Evolutionary conservation across 1,140 invertebrate species (phyloP).

Genomic region (Drosophila trapezifrons): DNA sequence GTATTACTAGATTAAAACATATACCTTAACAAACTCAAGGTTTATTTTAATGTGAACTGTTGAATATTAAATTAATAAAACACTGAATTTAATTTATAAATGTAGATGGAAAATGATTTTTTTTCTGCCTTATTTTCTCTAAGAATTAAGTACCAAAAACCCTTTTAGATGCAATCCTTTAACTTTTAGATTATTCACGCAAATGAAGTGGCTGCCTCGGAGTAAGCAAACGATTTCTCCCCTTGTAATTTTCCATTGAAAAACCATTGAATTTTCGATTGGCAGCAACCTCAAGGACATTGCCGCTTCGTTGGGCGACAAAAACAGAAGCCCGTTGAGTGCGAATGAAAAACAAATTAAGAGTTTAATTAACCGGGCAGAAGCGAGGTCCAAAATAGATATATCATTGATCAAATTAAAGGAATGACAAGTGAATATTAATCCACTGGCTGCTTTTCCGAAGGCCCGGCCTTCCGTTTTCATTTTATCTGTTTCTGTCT

Average conservation of each 20-base stretch:
- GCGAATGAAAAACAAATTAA: constrained; percentile 36
- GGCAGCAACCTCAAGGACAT: constrained; percentile 6
- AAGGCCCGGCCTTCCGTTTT: neutral
- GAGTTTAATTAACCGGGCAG: constrained; percentile 22
- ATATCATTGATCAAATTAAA: constrained; percentile 13
- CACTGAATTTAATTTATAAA: no score
- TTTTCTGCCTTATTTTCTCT: neutral
- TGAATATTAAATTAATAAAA: no score
- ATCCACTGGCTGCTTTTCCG: neutral
- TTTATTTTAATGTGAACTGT: neutral
- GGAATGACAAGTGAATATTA: constrained; percentile 6
- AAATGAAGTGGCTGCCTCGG: neutral
- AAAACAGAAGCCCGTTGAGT: constrained; percentile 9
- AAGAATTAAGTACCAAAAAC: neutral
- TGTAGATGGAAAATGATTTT: no score
- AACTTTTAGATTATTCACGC: no score
- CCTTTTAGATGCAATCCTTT: no score
- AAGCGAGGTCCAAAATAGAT: constrained; percentile 15
- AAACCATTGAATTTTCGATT: constrained; percentile 16
- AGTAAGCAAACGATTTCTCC: neutral
- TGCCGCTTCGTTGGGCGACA: neutral
- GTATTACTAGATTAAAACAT: neutral
- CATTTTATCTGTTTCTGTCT: constrained; percentile 11
- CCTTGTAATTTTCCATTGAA: constrained; percentile 13
- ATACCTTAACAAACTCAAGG: no score